Percentiles rank a stretch among this genome's conserved stretches.
Conservation (phyloP, 2,797 vertebrate genomes). For the Graptemys geographica region DNA sequence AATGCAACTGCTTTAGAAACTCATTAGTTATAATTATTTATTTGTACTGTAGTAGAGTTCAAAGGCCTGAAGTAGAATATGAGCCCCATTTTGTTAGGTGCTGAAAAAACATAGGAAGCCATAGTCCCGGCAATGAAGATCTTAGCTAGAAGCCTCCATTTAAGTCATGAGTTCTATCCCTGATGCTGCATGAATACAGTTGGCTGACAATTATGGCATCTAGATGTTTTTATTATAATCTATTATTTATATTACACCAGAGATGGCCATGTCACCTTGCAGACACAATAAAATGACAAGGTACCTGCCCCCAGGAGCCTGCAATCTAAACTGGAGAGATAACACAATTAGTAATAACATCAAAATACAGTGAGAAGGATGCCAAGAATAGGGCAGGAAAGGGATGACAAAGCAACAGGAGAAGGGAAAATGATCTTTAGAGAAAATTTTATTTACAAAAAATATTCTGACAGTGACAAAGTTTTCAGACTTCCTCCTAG, state of each 20-base stretch:
- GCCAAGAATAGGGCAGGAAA: background rate
- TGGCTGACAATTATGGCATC: background rate
- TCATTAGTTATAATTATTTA: background rate
- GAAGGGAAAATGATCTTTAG: background rate
- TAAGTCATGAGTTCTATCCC: background rate
- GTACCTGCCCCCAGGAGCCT: background rate
- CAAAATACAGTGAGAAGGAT: background rate
- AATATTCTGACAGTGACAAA: background rate
- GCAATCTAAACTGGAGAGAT: background rate
- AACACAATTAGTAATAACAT: background rate
- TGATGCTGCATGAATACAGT: background rate
- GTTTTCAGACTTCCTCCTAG: background rate
- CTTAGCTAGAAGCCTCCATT: fast-evolving
- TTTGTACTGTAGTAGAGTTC: background rate
- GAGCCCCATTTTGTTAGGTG: background rate
- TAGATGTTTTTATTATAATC: background rate
- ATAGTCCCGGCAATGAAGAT: background rate
- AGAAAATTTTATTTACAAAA: background rate
- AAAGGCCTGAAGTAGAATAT: background rate
- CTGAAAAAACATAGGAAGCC: background rate
- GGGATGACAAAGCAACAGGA: background rate
- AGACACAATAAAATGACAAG: fast-evolving
- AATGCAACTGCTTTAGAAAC: background rate
- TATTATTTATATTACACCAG: background rate
- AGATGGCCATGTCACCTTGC: background rate